Base-by-base conservation (phyloP, 30 jellyfish, hydroid and myxozoan species). In the Turritopsis dohrnii region DNA sequence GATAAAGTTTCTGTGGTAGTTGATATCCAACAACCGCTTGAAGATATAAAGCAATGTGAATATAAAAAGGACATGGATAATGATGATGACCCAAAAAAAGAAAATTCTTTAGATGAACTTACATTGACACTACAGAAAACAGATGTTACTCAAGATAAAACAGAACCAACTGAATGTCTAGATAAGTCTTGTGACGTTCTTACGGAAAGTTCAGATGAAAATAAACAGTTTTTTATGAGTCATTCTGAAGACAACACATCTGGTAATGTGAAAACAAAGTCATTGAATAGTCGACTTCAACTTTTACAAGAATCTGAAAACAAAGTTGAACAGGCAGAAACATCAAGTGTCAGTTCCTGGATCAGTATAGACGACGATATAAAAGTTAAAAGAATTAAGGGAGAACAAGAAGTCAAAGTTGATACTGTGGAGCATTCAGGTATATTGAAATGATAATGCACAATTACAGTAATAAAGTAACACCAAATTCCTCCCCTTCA, bases 341-440 rank as follows among this genome's bases (percentile, higher is more conserved):
- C 96, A 21, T 84, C 96, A 52, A 89, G 96, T 66, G 79, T 89
- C 0, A 79, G 96, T 7, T 89, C 96, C 0, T 89, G 96, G 96
- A 89, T 89, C 1, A 89, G 96, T 75, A 89, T 89, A 21, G 96
- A 89, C 72, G 96, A 89, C 29, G 94, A 84, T n/a, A 84, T 89
- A 54, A 89, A 81, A 73, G 87, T 85, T 18, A 89, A 89, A 27
- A 84, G 79, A 79, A 28, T 81, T 60, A 83, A 60, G 21, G 92
- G 83, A 24, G 94, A 75, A 54, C 88, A 83, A 29, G 91, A 53
- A 7, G 66, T 84, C n/a, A 86, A 75, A 29, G 21, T 52, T 18
- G 93, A 86, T 7, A 69, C 65, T 22, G 21, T 81, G 7, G 75
- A 71, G 28, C 71, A 81, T 75, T 83, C 91, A 74, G 91, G 91